Evolutionary conservation across 2,888 invertebrate genomes (phyloP), one percentile per base, ranked within the genome.

Genomic region (Dasypogon diadema): DNA sequence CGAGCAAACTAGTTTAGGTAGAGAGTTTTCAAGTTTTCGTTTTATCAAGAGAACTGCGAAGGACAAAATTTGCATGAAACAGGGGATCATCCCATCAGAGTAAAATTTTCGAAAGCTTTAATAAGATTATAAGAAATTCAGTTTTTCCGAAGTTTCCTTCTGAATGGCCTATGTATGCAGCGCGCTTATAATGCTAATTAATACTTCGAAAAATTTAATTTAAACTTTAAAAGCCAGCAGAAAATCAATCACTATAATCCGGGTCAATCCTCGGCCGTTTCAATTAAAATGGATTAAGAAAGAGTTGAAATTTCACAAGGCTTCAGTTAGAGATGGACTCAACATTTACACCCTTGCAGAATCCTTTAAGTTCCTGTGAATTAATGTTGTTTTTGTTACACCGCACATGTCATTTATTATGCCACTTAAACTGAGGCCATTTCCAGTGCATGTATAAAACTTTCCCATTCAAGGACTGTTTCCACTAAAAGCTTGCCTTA

Each of bases 231-330:
- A 12, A n/a, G 42, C 8, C 42, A 12, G 42, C 8, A 42, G 42
- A 65, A 65, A 65, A 65, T 65, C 65, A 65, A 65, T 65, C 46
- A 46, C 46, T 14, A 22, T 65, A 65, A 65, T 65, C 46, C 46
- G 21, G 46, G 65, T 65, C 65, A 46, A 22, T 42, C 24, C 65
- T 65, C 42, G 22, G n/a, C 6, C 56, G 10, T 26, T 21, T 14
- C 65, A n/a, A 18, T 21, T 48, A 26, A 65, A 65, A 65, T 42
- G 46, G 65, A 48, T 46, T 65, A 65, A 22, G n/a, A 14, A n/a
- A 37, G 21, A 46, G 46, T 65, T 65, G 65, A 48, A 65, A 37
- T n/a, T n/a, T 21, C 21, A 14, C 2, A 24, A 48, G 65, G 2
- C 24, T n/a, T n/a, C n/a, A n/a, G 48, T 21, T 12, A n/a, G n/a